Evolutionary conservation across 2,797 vertebrate species (phyloP), one percentile per base, ranked within the genome.

Genomic region (Manis crassicaudata): DNA sequence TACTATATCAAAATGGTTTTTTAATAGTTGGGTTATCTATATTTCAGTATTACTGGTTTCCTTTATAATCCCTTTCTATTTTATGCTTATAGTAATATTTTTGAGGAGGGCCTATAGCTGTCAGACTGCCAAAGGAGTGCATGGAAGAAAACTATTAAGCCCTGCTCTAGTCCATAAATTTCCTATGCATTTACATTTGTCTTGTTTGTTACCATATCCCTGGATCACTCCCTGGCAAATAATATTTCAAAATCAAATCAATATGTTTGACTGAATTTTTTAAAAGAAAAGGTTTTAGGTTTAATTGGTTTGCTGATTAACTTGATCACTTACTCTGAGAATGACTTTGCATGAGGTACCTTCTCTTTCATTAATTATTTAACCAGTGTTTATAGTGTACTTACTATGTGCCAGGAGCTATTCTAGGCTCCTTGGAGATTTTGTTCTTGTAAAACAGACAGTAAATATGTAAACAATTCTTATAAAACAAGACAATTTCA

Each of bases 401-500:
- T 37, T n/a, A 12, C 29, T 35, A 0, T 32, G n/a, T 27, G 56
- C 54, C 62, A 67, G 52, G 37, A 79, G 50, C 56, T 77, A 16
- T 25, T 65, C 46, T 46, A 54, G 67, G 40, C 50, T 80, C 58
- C 0, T 58, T 52, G 32, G 86, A 84, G 58, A 23, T 35, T 77
- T 62, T 37, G 20, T 81, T 62, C 67, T 89, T 67, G 2, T 65
- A 84, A 87, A 37, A 32, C 14, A 73, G 77, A 76, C 20, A 72
- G 56, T 70, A 72, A 75, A 35, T 63, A 63, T 37, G n/a, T 72
- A 56, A 88, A 82, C 18, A 58, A n/a, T 50, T 76, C n/a, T 86
- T 84, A 62, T 72, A 89, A 88, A 95, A 54, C 40, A 50, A 56
- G 27, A 50, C 90, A 29, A 63, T 87, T 90, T 96, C 35, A 63